Percentiles rank a stretch among this genome's conserved stretches.
Conservation (phyloP, 2,888 invertebrate genomes). For the Metopia argyrocephala region DNA sequence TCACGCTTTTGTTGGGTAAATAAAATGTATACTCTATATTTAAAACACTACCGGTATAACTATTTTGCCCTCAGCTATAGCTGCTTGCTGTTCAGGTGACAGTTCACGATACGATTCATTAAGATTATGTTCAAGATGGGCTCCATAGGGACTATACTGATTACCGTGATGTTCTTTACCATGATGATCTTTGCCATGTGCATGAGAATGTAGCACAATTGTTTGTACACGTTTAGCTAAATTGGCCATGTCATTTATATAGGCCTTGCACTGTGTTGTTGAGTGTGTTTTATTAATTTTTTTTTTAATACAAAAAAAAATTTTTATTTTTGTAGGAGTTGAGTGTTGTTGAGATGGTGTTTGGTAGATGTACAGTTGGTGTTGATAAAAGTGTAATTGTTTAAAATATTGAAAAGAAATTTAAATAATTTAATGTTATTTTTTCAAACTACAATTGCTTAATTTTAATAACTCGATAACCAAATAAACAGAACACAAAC, state of each 20-base stretch:
- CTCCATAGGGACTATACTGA: slow-evolving; percentile 73
- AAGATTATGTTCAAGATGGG: slow-evolving; percentile 70
- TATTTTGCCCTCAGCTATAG: slow-evolving; percentile 68
- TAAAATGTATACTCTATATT: slow-evolving; percentile 16
- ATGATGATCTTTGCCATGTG: slow-evolving; percentile 68
- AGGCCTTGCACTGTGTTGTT: slow-evolving; percentile 73
- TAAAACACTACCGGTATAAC: slow-evolving; percentile 64
- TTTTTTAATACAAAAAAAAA: not conserved
- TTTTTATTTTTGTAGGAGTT: not conserved
- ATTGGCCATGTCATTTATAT: slow-evolving; percentile 77
- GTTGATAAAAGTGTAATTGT: slow-evolving; percentile 57
- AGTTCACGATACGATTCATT: slow-evolving; percentile 79
- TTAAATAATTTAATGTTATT: slow-evolving; percentile 32
- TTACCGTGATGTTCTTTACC: slow-evolving; percentile 61
- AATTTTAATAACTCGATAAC: slow-evolving; percentile 15
- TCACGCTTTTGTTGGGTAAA: slow-evolving; percentile 4
- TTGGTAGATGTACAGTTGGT: slow-evolving; percentile 31
- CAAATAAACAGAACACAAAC: slow-evolving; percentile 41
- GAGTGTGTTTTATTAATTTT: not conserved
- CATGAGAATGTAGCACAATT: slow-evolving; percentile 75
- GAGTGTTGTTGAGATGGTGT: slow-evolving; percentile 27
- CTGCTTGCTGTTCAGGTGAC: slow-evolving; percentile 69
- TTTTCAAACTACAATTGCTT: slow-evolving; percentile 3
- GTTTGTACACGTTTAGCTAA: slow-evolving; percentile 76
- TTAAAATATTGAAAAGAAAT: slow-evolving; percentile 33